Base-by-base conservation (phyloP, 1,140 invertebrate genomes). In the Eurosta solidaginis region DNA sequence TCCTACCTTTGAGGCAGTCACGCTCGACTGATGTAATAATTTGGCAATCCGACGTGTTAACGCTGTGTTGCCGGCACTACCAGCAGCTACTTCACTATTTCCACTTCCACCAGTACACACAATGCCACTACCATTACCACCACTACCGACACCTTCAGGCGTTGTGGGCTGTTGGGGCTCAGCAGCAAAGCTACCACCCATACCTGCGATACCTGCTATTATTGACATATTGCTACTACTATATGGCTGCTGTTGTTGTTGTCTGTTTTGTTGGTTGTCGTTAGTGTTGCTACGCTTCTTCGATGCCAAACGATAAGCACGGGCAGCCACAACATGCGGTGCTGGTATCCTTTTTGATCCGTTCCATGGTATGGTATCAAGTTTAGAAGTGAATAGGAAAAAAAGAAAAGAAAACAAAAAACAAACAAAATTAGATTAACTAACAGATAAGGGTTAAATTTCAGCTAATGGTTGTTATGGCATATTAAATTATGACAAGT, bases 31-130 rank as follows among this genome's bases (percentile, higher is more conserved):
- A 81, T 93, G 93, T 59, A 95, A 89, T 40, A 94, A 89, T 79
- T 92, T 90, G 7, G 93, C 91, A 33, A 95, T 88, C 44, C 92
- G 90, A 75, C 92, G 92, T 25, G 94, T 90, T 7, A 93, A 88
- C 17, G 91, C 91, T 83, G 81, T 90, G 83, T 80, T 79, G 27
- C 79, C 77, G 1, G 80, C 76, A 44, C 52, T 63, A 17, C 79
- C 47, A 40, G 68, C 59, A 9, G 78, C 50, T 9, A 59, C 77
- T 5, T 77, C 63, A 63, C 78, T 36, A n/a, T n/a, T n/a, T n/a
- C n/a, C n/a, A 74, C 77, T 27, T 47, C 77, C 59, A 44, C 82
- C 83, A n/a, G n/a, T n/a, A n/a, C n/a, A n/a, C n/a, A n/a, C n/a
- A n/a, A n/a, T n/a, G 49, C 82, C 82, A n/a, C 83, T 68, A n/a